Evolutionary conservation across 2,797 vertebrate species (phyloP).

Genomic region (Aldrovandia affinis): DNA sequence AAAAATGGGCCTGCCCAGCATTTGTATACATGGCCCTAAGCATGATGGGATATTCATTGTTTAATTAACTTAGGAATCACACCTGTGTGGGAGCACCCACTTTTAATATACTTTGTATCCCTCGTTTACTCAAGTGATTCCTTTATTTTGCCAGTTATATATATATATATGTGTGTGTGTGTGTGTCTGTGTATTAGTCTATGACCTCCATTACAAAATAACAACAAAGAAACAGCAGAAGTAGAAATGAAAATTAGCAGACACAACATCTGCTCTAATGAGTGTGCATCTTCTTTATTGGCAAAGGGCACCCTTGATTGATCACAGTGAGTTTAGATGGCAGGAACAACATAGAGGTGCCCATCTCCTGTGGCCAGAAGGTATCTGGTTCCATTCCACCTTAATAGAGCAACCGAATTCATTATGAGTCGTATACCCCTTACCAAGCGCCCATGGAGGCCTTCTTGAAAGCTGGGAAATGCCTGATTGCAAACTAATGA

Average conservation of each 20-base stretch:
- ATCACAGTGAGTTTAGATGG: not conserved
- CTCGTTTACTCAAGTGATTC: no score
- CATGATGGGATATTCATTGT: no score
- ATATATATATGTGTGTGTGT: no score
- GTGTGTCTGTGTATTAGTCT: no score
- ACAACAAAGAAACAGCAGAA: not conserved
- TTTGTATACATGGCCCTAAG: no score
- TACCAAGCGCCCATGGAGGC: not conserved
- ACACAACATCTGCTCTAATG: not conserved
- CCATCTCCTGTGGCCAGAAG: not conserved
- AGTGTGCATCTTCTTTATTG: not conserved
- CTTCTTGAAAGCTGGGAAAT: not conserved
- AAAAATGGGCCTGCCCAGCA: no score
- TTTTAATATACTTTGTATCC: no score
- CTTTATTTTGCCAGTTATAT: no score
- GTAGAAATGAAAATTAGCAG: not conserved
- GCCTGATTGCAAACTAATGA: constrained; percentile 1
- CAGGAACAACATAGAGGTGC: not conserved
- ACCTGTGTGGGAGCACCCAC: no score
- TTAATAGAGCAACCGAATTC: not conserved
- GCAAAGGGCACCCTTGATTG: not conserved
- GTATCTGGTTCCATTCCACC: not conserved
- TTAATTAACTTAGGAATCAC: no score
- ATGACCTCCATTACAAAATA: no score
- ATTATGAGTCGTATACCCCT: not conserved